A percentile compares a stretch with the other conserved stretches of the same genome.
Evolutionary conservation across 2,888 invertebrate genomes (phyloP).

Genomic region (Spilarctia lutea): DNA sequence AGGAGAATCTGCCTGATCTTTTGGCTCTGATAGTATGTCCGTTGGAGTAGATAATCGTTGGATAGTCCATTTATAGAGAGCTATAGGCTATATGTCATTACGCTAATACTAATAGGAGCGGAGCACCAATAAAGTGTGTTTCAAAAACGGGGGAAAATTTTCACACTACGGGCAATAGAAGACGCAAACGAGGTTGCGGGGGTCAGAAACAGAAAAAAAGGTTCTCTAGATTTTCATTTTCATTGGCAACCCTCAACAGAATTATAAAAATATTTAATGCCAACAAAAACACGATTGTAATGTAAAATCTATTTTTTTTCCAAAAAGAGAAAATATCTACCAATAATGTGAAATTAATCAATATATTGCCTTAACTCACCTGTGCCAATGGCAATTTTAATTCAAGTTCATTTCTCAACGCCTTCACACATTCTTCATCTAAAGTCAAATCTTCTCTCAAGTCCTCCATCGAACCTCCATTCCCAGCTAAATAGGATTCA

Average conservation of each 20-base stretch:
- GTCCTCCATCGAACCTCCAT: conserved; percentile 82
- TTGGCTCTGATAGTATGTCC: no score
- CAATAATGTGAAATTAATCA: not conserved
- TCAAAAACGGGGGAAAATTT: no score
- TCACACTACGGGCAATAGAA: no score
- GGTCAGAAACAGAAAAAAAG: not conserved
- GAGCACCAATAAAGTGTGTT: no score
- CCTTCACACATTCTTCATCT: conserved; percentile 90
- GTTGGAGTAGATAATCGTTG: no score
- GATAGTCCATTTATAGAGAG: no score
- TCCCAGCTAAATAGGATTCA: conserved; percentile 78
- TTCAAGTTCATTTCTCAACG: conserved; percentile 89
- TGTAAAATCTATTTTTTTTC: not conserved
- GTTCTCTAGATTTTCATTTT: not conserved
- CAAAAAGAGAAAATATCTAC: not conserved
- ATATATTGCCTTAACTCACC: conserved; percentile 62
- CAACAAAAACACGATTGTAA: not conserved
- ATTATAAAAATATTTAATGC: not conserved
- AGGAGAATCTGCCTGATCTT: no score
- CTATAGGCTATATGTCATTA: no score
- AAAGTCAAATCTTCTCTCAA: conserved; percentile 86
- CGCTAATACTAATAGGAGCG: no score
- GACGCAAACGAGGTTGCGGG: no score
- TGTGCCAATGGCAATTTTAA: conserved; percentile 90
- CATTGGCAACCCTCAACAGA: no score